These are phyloP conservation scores for Achroia grisella DNA, from an alignment of 1,140 invertebrate genomes.

Conservation along the genomic window DNA sequence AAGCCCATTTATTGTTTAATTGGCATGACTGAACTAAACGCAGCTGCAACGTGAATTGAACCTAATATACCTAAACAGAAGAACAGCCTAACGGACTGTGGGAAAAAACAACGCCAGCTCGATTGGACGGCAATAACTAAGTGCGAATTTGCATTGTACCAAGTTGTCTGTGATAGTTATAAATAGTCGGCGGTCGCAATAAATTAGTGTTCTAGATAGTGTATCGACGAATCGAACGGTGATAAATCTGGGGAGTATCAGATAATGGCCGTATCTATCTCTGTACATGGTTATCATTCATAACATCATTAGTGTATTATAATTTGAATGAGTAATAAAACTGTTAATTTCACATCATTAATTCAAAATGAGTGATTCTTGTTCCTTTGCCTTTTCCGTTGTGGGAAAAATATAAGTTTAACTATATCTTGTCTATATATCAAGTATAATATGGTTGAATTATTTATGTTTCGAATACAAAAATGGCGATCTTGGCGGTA, in stretches of 20 bases:
- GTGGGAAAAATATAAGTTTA: too few relatives aligned
- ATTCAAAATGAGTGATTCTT: too few relatives aligned
- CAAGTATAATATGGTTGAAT: too few relatives aligned
- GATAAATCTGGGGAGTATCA: constrained; percentile 38
- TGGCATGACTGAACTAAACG: too few relatives aligned
- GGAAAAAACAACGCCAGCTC: constrained; percentile 16
- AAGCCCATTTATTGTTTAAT: too few relatives aligned
- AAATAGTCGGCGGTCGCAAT: constrained; percentile 34
- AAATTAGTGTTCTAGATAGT: constrained; percentile 40
- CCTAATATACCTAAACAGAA: too few relatives aligned
- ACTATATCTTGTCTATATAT: too few relatives aligned
- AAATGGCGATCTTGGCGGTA: too few relatives aligned
- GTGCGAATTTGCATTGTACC: constrained; percentile 46
- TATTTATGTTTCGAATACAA: too few relatives aligned
- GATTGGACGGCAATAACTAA: constrained; percentile 27
- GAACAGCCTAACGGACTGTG: constrained; percentile 11
- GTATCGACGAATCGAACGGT: constrained; percentile 31
- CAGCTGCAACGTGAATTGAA: too few relatives aligned
- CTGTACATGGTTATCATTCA: constrained; percentile 29
- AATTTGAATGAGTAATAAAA: background rate
- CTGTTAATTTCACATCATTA: background rate
- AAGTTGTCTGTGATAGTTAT: constrained; percentile 35
- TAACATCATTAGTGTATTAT: constrained; percentile 15
- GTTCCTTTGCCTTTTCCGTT: too few relatives aligned
- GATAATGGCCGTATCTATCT: constrained; percentile 15